Evolutionary conservation across 2,113 vertebrate species (phyloP), one percentile per base, ranked within the genome.

Genomic region (Macquaria ambigua): DNA sequence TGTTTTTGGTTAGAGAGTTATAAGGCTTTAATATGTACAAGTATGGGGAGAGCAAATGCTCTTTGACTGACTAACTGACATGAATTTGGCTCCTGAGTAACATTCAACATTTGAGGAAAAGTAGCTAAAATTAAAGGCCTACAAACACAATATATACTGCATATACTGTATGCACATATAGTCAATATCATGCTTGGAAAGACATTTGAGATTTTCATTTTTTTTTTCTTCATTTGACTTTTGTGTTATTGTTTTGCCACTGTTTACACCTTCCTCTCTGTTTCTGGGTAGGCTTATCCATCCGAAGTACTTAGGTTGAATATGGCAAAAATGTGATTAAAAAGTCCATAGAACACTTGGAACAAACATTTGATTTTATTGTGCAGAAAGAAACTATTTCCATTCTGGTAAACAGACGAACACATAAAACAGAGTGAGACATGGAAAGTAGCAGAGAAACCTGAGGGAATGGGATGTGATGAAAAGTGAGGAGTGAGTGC

Each of bases 391-490:
- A 25, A 64, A 58, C 21, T 52, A 55, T 73, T 68, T 74, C 59
- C 55, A 53, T 28, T 58, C 34, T 50, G 39, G 61, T 23, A 76
- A 68, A 79, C 62, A 77, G 6, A 84, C 34, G 10, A 79, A 46
- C 23, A 81, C 15, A 62, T 20, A 56, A 28, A 73, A 61, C 11
- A 43, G 31, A 31, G 20, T 21, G 56, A 50, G 64, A 53, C 58
- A 41, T 39, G 11, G 34, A 63, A 71, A 67, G 64, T 25, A 58
- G 74, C 52, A 61, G 52, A 41, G 66, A 46, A 76, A 74, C 39
- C 66, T 34, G 50, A 72, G 56, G 68, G 63, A 82, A 77, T 14
- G 18, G 59, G 55, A 69, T 55, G 75, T 74, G 79, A 80, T 72
- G 66, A 83, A 83, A 79, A 41, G 58, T 48, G 62, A 55, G 50